phyloP scores from a whole-genome alignment of 2,888 invertebrate species.

The Harpalus rubripes region DNA sequence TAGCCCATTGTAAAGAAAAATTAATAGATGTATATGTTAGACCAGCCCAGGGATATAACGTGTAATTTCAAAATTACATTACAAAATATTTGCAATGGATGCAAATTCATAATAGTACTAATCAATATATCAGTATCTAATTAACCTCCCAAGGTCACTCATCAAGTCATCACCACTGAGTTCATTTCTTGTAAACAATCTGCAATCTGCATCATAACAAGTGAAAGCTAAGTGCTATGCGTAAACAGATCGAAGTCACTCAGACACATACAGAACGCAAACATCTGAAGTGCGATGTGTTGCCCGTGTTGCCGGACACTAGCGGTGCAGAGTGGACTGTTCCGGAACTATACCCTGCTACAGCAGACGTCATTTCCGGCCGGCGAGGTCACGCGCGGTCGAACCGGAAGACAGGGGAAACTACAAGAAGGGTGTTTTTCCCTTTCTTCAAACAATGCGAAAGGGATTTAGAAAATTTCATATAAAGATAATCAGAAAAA shows the following conservation, averaged over 20 bases:
- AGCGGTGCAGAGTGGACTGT: conserved; percentile 49
- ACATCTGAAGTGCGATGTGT: background rate
- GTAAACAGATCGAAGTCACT: conserved; percentile 43
- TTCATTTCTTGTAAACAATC: conserved; percentile 15
- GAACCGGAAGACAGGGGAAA: conserved; percentile 21
- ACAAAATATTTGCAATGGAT: too few relatives aligned
- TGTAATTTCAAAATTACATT: too few relatives aligned
- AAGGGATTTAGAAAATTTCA: background rate
- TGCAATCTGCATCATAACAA: conserved; percentile 1
- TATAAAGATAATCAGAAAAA: too few relatives aligned
- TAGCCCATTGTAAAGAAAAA: too few relatives aligned
- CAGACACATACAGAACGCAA: conserved; percentile 16
- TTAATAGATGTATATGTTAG: too few relatives aligned
- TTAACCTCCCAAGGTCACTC: background rate
- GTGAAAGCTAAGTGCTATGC: conserved; percentile 21
- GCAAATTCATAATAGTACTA: background rate
- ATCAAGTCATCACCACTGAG: background rate
- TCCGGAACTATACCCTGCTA: conserved; percentile 15
- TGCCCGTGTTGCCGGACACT: background rate
- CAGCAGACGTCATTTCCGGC: conserved; percentile 44
- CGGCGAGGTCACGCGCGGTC: conserved; percentile 54
- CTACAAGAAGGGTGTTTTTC: conserved; percentile 3
- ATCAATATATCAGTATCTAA: background rate
- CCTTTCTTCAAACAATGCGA: background rate
- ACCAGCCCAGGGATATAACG: too few relatives aligned